Base-by-base conservation (phyloP, 2,888 invertebrate species). In the Actias luna region DNA sequence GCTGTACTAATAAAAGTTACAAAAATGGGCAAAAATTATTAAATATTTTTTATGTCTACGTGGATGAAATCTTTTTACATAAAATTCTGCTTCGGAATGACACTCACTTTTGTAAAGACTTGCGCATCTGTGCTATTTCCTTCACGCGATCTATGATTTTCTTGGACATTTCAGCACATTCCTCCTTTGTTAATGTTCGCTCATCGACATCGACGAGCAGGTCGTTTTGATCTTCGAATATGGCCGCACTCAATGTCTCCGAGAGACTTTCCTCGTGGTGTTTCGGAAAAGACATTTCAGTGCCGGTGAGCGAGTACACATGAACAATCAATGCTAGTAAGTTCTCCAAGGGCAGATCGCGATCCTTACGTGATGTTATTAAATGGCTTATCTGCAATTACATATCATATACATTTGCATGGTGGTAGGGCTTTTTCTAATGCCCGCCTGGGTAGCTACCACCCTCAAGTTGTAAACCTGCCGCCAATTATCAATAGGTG, bases 291-390 rank as follows among this genome's bases (percentile, higher is more conserved):
- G 86, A 80, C 7, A 94, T 89, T 66, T 94, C 94, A 0, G 89
- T 93, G 0, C 95, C 95, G 57, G 92, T 91, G 27, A 95, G 78
- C 0, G 95, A 94, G 75, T 95, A 95, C 0, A 95, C 83, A 72
- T 94, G 93, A 36, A 95, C 89, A 5, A 95, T 79, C 22, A 95
- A 79, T 0, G 93, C 92, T 8, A 95, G 80, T 0, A 95, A 82
- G 76, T 94, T 94, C 64, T 94, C 94, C 58, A 95, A 77, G 0
- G 92, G 83, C 1, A 95, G 74, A 59, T 91, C 88, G 64, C 93
- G 87, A 1, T 93, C 92, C 65, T 87, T 85, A 16, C 95, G 89
- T 1, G 89, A 92, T 77, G 91, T 93, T 68, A 95, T 93, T 62
- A 95, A 84, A 64, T 93, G 91, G 59, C 93, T 90, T 61, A 95